phyloP scores from a whole-genome alignment of 2,797 vertebrate species.

The Sebastes matsubarae region DNA sequence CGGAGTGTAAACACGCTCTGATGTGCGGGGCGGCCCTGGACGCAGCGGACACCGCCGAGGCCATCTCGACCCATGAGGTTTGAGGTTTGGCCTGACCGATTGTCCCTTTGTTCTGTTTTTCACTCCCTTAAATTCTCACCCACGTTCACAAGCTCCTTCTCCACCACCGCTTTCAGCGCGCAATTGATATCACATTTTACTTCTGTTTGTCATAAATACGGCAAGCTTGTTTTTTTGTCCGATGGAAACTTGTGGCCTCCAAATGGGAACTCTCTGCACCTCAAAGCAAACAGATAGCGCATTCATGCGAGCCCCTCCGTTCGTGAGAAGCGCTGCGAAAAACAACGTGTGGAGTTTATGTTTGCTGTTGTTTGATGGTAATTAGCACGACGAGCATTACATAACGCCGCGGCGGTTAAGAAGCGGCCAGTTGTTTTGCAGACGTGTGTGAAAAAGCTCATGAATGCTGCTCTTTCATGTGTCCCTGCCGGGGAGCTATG shows the following conservation, averaged over 20 bases:
- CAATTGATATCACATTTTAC: slow-evolving; percentile 30
- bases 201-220: slow-evolving; percentile 43
- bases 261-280: slow-evolving; percentile 11
- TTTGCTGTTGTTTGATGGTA: slow-evolving; percentile 54
- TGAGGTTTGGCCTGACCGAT: slow-evolving; percentile 61
- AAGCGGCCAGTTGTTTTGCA: slow-evolving; percentile 65
- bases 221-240: slow-evolving; percentile 47
- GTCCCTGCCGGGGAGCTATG: slow-evolving; percentile 32
- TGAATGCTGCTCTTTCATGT: slow-evolving; percentile 79
- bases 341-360: slow-evolving; percentile 42
- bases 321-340: slow-evolving; percentile 38
- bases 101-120: slow-evolving; percentile 71
- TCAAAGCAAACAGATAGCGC: slow-evolving; percentile 41
- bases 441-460: slow-evolving; percentile 58
- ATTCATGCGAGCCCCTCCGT: slow-evolving; percentile 33
- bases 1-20: slow-evolving; percentile 76
- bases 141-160: slow-evolving; percentile 43
- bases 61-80: slow-evolving; percentile 62
- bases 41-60: slow-evolving; percentile 49
- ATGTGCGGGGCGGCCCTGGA: slow-evolving; percentile 59
- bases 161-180: neutral
- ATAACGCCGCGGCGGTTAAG: slow-evolving; percentile 34
- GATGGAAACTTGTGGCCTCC: slow-evolving; percentile 50
- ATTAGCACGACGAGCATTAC: slow-evolving; percentile 41
- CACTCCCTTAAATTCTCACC: slow-evolving; percentile 50